Conservation (phyloP, 2,113 vertebrate species). For the Uropsilus gracilis region DNA sequence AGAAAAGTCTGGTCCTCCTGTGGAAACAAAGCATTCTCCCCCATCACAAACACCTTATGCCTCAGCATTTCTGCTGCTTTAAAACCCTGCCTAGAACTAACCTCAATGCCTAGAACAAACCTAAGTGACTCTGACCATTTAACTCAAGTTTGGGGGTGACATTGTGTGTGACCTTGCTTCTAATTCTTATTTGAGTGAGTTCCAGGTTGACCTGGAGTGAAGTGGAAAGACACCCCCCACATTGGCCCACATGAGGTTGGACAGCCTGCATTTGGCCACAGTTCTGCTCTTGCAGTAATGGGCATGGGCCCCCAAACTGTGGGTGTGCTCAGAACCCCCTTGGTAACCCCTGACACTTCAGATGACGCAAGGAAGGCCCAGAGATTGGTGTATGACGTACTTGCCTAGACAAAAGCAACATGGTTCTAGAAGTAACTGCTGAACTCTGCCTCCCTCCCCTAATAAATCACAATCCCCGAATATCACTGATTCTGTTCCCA, state of each 20-base stretch:
- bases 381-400: not conserved
- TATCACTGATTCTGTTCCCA: not conserved
- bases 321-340: not conserved
- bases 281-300: rapidly evolving
- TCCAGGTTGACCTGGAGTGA: not conserved
- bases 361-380: not conserved
- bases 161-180: no score
- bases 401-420: not conserved
- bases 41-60: not conserved
- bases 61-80: not conserved
- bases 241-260: no score
- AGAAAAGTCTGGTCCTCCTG: not conserved
- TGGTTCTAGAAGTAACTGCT: not conserved
- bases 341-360: not conserved
- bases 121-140: not conserved
- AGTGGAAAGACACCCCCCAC: not conserved
- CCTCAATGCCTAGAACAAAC: not conserved
- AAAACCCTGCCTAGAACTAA: not conserved
- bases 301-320: not conserved
- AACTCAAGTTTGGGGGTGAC: not conserved
- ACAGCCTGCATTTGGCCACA: not conserved
- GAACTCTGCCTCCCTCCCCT: not conserved
- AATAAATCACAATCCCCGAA: not conserved
- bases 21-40: not conserved
- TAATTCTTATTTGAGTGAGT: not conserved